phyloP scores from a whole-genome alignment of 2,888 invertebrate genomes.

The Heliconius ethilla region DNA sequence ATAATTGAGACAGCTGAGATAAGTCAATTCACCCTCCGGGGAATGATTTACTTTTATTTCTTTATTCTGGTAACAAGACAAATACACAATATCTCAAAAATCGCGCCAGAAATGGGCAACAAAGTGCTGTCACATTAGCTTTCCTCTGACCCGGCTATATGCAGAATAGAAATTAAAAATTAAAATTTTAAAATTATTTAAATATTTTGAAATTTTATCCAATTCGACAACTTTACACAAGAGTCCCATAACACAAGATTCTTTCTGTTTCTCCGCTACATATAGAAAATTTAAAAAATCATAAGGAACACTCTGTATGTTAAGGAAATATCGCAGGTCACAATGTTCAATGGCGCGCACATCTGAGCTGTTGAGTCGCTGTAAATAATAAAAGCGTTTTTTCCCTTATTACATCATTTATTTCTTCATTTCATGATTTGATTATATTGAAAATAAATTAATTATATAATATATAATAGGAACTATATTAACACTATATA shows the following conservation, averaged over 20 bases:
- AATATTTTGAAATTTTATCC: too few species aligned
- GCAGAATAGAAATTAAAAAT: too few species aligned
- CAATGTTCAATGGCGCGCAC: slow-evolving; percentile 61
- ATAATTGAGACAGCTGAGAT: too few species aligned
- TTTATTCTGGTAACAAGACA: not conserved
- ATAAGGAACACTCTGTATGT: slow-evolving; percentile 51
- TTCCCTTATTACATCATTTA: slow-evolving; percentile 57
- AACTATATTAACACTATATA: too few species aligned
- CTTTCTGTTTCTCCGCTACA: not conserved
- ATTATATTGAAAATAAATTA: slow-evolving; percentile 18
- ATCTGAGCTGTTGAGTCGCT: slow-evolving; percentile 49
- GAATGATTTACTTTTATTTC: not conserved
- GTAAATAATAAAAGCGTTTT: slow-evolving; percentile 68
- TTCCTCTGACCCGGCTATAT: too few species aligned
- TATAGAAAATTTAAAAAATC: not conserved
- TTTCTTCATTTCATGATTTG: slow-evolving; percentile 11
- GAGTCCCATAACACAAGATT: too few species aligned
- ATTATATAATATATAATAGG: too few species aligned
- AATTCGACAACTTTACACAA: too few species aligned
- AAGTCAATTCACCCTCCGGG: not conserved
- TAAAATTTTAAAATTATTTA: too few species aligned
- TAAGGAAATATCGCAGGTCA: slow-evolving; percentile 63
- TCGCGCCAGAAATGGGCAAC: not conserved
- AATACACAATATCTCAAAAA: not conserved
- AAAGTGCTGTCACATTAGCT: too few species aligned